Conservation (phyloP, 2,888 invertebrate species). For the Psococerastis gibbosa region DNA sequence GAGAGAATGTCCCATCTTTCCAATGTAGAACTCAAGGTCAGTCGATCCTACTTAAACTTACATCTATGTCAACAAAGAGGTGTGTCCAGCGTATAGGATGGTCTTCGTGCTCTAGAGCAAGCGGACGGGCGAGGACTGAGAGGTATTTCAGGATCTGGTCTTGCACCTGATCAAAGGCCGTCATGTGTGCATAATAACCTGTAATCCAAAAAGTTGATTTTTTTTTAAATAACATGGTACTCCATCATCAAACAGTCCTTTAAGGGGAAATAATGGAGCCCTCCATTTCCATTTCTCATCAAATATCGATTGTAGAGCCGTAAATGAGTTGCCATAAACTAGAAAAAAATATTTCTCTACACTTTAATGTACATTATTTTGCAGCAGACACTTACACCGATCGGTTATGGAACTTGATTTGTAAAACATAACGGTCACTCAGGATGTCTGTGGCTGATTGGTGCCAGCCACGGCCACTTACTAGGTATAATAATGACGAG, state of each 20-base stretch:
- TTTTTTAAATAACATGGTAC: slow-evolving; percentile 10
- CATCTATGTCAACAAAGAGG: slow-evolving; percentile 72
- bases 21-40: too few species aligned
- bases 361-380: too few species aligned
- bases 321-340: too few species aligned
- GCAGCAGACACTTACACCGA: too few species aligned
- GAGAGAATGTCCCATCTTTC: too few species aligned
- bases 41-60: slow-evolving; percentile 30
- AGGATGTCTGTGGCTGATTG: too few species aligned
- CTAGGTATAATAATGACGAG: too few species aligned
- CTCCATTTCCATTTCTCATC: neutral
- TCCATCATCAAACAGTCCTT: slow-evolving; percentile 1
- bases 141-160: slow-evolving; percentile 94
- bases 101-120: slow-evolving; percentile 49
- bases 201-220: too few species aligned
- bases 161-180: slow-evolving; percentile 86
- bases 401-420: too few species aligned
- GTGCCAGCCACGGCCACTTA: too few species aligned
- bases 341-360: too few species aligned
- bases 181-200: slow-evolving; percentile 91
- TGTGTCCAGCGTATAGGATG: slow-evolving; percentile 92
- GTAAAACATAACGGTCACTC: too few species aligned
- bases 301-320: neutral
- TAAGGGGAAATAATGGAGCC: neutral
- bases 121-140: slow-evolving; percentile 73